A percentile compares a stretch with the other conserved stretches of the same genome.
Evolutionary conservation across 2,888 invertebrate species (phyloP).

Genomic region (Abrostola tripartita): DNA sequence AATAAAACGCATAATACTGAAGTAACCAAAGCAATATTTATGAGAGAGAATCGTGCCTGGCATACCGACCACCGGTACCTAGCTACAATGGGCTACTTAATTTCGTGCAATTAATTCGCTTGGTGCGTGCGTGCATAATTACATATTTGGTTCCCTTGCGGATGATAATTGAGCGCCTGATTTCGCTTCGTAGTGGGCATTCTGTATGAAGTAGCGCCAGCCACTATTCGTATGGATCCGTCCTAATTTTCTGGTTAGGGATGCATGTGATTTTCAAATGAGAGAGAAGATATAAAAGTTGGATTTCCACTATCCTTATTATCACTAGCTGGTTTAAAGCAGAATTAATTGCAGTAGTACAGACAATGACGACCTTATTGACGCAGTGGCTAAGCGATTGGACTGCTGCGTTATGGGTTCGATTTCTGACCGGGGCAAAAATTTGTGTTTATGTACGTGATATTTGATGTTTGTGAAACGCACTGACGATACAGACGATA

Average conservation of each 20-base stretch:
- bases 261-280: conserved; percentile 5
- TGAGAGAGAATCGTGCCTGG: conserved; percentile 33
- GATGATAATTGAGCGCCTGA: conserved; percentile 49
- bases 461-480: too few relatives aligned
- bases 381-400: too few relatives aligned
- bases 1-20: conserved; percentile 16
- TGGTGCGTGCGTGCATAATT: conserved; percentile 48
- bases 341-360: too few relatives aligned
- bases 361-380: too few relatives aligned
- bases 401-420: too few relatives aligned
- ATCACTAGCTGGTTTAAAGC: too few relatives aligned
- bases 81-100: conserved; percentile 40
- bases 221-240: conserved; percentile 15
- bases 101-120: conserved; percentile 46
- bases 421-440: too few relatives aligned
- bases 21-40: conserved; percentile 28
- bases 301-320: too few relatives aligned
- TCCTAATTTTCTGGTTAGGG: conserved; percentile 19
- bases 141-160: conserved; percentile 53
- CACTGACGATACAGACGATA: too few relatives aligned
- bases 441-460: too few relatives aligned
- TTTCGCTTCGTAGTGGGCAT: conserved; percentile 37
- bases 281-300: background rate
- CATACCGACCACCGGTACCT: conserved; percentile 22
- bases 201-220: conserved; percentile 15